A percentile compares a stretch with the other conserved stretches of the same genome.
Conservation (phyloP, 2,113 vertebrate genomes). For the Bambusicola thoracicus region DNA sequence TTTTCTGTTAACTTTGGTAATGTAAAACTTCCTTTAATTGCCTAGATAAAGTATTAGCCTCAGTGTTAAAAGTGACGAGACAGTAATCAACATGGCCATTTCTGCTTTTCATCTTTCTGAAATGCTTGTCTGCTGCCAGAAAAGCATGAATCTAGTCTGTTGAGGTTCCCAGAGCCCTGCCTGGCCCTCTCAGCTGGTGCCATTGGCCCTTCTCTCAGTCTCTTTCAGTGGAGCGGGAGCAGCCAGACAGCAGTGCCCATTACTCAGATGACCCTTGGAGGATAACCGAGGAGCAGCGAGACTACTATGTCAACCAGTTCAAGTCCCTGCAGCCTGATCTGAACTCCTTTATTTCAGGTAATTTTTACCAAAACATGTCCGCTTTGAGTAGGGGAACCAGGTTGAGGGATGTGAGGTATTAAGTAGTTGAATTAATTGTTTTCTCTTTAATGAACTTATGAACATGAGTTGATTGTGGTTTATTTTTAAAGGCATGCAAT, state of each 20-base stretch:
- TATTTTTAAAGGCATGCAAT: background rate
- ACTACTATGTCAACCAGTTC: constrained; percentile 96
- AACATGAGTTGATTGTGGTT: background rate
- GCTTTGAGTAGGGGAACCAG: rapidly evolving
- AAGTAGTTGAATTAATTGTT: background rate
- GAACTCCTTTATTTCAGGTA: constrained; percentile 91
- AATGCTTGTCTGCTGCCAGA: background rate
- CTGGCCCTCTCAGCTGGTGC: background rate
- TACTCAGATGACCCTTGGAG: constrained; percentile 93
- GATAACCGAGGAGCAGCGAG: constrained; percentile 94
- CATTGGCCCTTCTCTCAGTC: constrained; percentile 65
- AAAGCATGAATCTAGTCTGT: background rate
- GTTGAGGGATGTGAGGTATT: background rate
- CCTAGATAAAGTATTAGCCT: background rate
- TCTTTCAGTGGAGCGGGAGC: constrained; percentile 82
- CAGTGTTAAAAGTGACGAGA: background rate
- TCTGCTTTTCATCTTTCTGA: background rate
- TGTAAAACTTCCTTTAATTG: background rate
- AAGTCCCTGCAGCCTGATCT: constrained; percentile 90
- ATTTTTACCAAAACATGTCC: background rate
- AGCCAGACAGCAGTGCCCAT: constrained; percentile 75
- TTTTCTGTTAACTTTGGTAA: background rate
- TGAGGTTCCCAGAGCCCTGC: background rate
- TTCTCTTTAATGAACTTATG: background rate
- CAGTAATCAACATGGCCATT: background rate